A percentile compares a stretch with the other conserved stretches of the same genome.
Evolutionary conservation across 2,888 invertebrate species (phyloP).

Genomic region (Euzetes globulus): DNA sequence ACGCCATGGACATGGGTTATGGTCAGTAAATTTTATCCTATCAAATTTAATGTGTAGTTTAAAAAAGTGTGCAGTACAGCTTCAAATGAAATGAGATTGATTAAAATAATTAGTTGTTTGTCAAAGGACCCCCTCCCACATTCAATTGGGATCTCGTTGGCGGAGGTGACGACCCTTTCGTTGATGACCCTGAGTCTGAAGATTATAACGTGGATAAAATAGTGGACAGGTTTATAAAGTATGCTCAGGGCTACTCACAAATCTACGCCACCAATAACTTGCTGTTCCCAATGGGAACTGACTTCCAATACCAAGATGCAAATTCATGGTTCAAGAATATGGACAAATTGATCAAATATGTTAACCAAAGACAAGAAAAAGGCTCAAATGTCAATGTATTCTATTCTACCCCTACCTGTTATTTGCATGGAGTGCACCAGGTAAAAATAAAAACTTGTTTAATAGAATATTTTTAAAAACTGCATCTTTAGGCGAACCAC

Average conservation of each 20-base stretch:
- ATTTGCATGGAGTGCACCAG: constrained; percentile 56
- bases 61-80: not conserved
- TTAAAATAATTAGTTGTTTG: not conserved
- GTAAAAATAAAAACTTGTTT: no score
- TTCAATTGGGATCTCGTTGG: not conserved
- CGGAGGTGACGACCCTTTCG: not conserved
- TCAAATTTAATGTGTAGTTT: not conserved
- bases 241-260: not conserved
- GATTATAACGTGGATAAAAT: not conserved
- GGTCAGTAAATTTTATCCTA: no score
- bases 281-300: constrained; percentile 24
- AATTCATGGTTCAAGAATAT: constrained; percentile 61
- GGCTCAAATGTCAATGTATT: constrained; percentile 55
- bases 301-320: constrained; percentile 51
- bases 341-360: constrained; percentile 76
- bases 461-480: no score
- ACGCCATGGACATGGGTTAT: not conserved
- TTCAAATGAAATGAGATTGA: not conserved
- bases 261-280: constrained; percentile 20
- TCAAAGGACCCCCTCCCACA: not conserved
- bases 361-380: constrained; percentile 45
- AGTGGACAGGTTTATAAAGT: not conserved
- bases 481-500: no score
- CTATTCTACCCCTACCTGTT: constrained; percentile 55
- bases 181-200: not conserved